These are phyloP conservation scores for Elgaria multicarinata DNA, from an alignment of 2,113 vertebrate genomes.

Conservation along the genomic window DNA sequence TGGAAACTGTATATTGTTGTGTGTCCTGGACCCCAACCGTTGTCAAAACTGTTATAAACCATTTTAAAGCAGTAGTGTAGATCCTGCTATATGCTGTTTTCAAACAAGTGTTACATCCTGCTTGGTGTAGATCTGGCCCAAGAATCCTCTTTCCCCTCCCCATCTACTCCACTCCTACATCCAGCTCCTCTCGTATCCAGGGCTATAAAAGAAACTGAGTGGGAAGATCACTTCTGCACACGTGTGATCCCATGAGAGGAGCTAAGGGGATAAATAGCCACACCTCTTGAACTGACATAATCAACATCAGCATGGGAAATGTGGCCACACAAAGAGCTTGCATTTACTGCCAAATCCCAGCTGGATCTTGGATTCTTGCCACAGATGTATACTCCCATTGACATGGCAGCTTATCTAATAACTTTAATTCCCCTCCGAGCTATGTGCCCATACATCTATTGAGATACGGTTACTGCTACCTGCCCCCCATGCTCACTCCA, in stretches of 20 bases:
- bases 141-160: background rate
- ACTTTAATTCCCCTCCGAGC: background rate
- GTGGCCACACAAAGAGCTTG: constrained; percentile 25
- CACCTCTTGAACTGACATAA: background rate
- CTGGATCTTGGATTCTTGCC: constrained; percentile 4
- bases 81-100: too few relatives aligned
- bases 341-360: background rate
- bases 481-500: background rate
- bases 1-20: too few relatives aligned
- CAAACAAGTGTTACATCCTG: too few relatives aligned
- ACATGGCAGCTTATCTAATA: background rate
- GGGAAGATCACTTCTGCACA: background rate
- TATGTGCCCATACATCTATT: background rate
- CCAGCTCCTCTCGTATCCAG: background rate
- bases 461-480: background rate
- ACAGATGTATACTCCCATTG: background rate
- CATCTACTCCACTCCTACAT: background rate
- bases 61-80: too few relatives aligned
- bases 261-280: background rate
- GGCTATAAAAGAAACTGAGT: background rate
- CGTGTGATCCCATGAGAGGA: background rate
- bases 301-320: background rate
- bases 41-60: too few relatives aligned
- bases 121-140: too few relatives aligned
- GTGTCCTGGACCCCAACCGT: too few relatives aligned